Evolutionary conservation across 2,113 vertebrate species (phyloP).

Genomic region (Gavia stellata): DNA sequence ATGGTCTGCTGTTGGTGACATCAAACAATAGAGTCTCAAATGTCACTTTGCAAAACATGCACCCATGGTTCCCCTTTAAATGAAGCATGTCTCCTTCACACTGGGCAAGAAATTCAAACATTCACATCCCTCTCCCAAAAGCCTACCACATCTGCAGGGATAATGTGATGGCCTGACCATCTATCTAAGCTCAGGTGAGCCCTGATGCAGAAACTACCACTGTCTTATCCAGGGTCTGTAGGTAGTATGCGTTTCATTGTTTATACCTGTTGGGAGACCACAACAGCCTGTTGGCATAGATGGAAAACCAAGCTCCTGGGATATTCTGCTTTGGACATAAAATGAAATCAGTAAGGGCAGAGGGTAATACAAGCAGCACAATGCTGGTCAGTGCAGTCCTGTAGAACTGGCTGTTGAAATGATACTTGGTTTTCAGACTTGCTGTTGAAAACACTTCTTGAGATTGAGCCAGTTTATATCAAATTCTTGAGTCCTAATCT

Average conservation of each 20-base stretch:
- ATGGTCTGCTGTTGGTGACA: background rate
- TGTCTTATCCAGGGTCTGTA: background rate
- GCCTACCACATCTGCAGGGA: background rate
- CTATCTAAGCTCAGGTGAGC: background rate
- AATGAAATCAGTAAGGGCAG: background rate
- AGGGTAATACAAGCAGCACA: background rate
- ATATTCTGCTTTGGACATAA: background rate
- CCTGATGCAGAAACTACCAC: background rate
- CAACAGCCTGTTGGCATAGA: background rate
- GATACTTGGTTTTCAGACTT: background rate
- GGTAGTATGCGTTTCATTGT: background rate
- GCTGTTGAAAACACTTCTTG: background rate
- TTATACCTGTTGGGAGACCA: background rate
- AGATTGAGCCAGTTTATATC: background rate
- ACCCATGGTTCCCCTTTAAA: background rate
- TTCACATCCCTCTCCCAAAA: background rate
- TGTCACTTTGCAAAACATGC: background rate
- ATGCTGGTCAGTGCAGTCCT: background rate
- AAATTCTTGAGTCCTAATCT: background rate
- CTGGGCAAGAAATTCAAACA: background rate
- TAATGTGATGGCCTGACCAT: background rate
- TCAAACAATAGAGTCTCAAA: background rate
- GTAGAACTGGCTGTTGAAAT: background rate
- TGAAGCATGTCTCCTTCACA: background rate
- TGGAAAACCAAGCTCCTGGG: background rate